Evolutionary conservation across 2,113 vertebrate species (phyloP), one percentile per base, ranked within the genome.

Genomic region (Toxotes chatareus): DNA sequence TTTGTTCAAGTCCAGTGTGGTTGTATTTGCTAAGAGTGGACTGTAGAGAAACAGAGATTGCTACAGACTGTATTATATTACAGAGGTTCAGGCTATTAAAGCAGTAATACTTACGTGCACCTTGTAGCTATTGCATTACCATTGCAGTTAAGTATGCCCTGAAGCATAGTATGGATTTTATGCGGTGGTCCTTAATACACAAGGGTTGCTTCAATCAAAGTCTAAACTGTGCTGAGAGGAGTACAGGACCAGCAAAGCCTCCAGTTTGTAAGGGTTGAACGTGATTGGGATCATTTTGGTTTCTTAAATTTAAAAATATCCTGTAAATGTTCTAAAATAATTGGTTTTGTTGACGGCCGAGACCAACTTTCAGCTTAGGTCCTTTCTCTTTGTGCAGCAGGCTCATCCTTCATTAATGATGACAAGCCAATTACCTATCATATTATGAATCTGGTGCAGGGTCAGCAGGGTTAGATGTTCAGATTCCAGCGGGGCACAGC

Each of bases 121-220:
- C 63, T 47, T 73, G 85, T 67, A 86, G 42, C 70, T 77, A 31
- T 73, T 80, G 72, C 51, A 74, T 82, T 55, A 72, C 31, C 56
- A 32, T 82, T 46, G 21, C 38, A 27, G 73, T 63, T 79, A 79
- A 87, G 44, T 40, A 16, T 55, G 69, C 81, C 89, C 79, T 12
- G 40, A 68, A 79, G 88, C 59, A 0, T 40, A 31, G 21, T 78
- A 86, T 87, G 72, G 86, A 87, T 89, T 82, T 69, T 62, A 77
- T 77, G 34, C 64, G 80, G 27, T 64, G 67, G 63, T 69, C 55
- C 32, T 59, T 55, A 12, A 65, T 40, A 73, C 67, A 76, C 32
- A 57, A 42, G 38, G 31, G 61, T 31, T 44, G 56, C 49, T 78
- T 80, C 73, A 74, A 73, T 89, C 57, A 80, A 78, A 77, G 47